These are phyloP conservation scores for Oncorhynchus keta DNA, from an alignment of 2,113 vertebrate species.

Conservation along the genomic window DNA sequence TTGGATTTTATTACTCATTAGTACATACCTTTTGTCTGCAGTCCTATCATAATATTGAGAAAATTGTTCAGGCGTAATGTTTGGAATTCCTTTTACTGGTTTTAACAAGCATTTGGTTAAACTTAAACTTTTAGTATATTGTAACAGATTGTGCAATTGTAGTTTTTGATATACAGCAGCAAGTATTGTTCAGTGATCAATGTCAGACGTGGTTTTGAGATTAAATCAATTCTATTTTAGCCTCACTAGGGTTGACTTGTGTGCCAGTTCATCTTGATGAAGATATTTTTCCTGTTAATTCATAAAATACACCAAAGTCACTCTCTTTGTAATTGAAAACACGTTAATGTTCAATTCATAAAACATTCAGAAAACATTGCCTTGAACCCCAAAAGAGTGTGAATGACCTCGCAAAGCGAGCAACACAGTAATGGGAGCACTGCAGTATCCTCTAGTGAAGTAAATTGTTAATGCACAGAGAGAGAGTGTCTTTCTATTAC, in stretches of 20 bases:
- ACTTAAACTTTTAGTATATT: neutral
- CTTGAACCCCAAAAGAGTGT: neutral
- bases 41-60: too few relatives aligned
- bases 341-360: neutral
- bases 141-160: neutral
- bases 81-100: too few relatives aligned
- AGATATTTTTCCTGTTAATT: neutral
- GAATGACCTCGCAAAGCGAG: neutral
- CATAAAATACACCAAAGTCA: neutral
- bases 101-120: neutral
- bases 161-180: neutral
- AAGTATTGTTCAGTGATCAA: neutral
- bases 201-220: neutral
- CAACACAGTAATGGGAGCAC: neutral
- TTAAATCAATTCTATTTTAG: neutral
- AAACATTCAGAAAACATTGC: neutral
- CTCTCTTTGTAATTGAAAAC: neutral
- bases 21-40: too few relatives aligned
- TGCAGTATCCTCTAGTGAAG: neutral
- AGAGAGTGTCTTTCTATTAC: neutral
- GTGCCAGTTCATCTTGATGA: neutral
- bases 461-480: neutral
- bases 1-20: too few relatives aligned
- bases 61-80: too few relatives aligned
- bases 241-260: neutral